phyloP scores from a whole-genome alignment of 35 echinoderm and acorn worm genomes.

The Apostichopus japonicus region DNA sequence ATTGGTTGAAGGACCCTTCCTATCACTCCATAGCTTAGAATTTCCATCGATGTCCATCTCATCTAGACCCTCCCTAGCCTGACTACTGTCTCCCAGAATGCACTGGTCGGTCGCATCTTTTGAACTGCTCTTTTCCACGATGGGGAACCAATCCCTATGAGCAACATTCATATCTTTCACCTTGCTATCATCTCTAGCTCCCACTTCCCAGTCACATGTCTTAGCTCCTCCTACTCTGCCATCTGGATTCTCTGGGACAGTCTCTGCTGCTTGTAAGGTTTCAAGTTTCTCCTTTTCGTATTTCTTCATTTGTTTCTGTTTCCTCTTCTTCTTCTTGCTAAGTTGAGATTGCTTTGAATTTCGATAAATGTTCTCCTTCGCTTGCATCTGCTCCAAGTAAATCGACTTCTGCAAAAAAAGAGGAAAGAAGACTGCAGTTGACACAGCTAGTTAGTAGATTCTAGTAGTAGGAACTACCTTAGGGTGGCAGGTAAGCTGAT shows the following conservation, averaged over 20 bases:
- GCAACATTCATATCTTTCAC: not conserved
- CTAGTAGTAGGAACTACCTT: too few relatives aligned
- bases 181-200: not conserved
- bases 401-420: not conserved
- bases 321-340: conserved; percentile 19
- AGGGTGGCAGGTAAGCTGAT: too few relatives aligned
- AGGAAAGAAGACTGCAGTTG: not conserved
- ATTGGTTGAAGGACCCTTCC: too few relatives aligned
- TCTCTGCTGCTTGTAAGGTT: not conserved
- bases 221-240: not conserved
- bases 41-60: too few relatives aligned
- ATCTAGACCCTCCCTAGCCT: too few relatives aligned
- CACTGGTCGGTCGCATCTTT: too few relatives aligned
- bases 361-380: not conserved
- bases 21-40: too few relatives aligned
- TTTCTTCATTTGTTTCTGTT: conserved; percentile 32
- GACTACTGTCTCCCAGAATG: too few relatives aligned
- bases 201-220: too few relatives aligned
- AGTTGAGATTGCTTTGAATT: not conserved
- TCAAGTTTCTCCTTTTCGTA: not conserved
- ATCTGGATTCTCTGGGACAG: too few relatives aligned
- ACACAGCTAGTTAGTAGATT: too few relatives aligned
- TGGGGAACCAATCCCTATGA: not conserved
- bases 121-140: not conserved
- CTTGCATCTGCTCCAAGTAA: not conserved